Base-by-base conservation (phyloP, 2,113 vertebrate species). In the Phrynocephalus versicolor region DNA sequence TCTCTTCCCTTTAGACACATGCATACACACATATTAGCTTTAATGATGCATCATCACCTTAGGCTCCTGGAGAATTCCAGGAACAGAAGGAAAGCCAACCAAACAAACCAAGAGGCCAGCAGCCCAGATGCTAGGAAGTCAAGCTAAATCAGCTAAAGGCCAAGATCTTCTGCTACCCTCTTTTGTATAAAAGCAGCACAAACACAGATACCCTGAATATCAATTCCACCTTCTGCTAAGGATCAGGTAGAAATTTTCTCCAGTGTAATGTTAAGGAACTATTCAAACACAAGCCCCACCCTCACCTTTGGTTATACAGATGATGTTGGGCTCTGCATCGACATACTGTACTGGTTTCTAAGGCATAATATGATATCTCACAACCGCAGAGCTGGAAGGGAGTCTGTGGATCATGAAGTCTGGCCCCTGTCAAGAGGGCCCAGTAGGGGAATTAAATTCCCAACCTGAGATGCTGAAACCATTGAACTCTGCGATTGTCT, bases 51-150 rank as follows among this genome's bases (percentile, higher is more conserved):
- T 82, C 67, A 51, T 71, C 57, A 35, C 30, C 27, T 58, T 15
- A 15, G n/a, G 51, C 55, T 70, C 51, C 51, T n/a, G 19, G 5
- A 12, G 33, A 10, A 21, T 55, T 57, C 14, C 9, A 41, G 85
- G 57, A 77, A 60, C 41, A 19, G 35, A n/a, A 67, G 45, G 45
- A 51, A 10, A 51, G 45, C n/a, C n/a, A 51, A 51, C 45, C 45
- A 74, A 81, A 33, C 75, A 39, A 81, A 64, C 58, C 57, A 73
- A 67, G 71, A 86, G 62, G 72, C 82, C 80, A 60, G 55, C 64
- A 58, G 45, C 62, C 65, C 69, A 76, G 79, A 45, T 60, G 62
- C 62, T 70, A 23, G 45, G 73, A n/a, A 33, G 35, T 81, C 30
- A 69, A 6, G 12, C 51, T 81, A 81, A 75, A 45, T 51, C 79